Conservation (phyloP, 1,140 invertebrate species). For the Drosophila pseudoobscura region DNA sequence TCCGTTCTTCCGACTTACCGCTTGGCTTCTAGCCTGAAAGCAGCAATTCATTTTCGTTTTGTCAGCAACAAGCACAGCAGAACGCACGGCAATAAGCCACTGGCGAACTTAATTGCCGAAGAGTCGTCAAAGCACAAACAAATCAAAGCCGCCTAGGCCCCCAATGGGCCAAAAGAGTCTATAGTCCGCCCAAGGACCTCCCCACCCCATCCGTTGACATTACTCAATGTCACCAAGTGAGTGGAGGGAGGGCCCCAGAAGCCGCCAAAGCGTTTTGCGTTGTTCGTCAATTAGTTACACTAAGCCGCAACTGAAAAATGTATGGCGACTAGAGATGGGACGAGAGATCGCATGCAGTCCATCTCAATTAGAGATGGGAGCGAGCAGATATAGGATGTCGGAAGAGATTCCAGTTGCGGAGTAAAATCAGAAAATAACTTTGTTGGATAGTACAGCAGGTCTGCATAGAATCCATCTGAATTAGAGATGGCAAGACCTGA, state of each 20-base stretch:
- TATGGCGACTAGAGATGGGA: constrained; percentile 27
- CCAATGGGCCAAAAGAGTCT: constrained; percentile 16
- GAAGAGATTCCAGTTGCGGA: no score
- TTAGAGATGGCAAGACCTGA: no score
- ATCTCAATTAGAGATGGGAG: background rate
- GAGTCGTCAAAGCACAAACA: constrained; percentile 62
- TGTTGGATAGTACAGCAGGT: no score
- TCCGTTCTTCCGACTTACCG: constrained; percentile 8
- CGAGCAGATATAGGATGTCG: no score
- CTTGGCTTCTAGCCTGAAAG: constrained; percentile 47
- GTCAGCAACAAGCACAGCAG: constrained; percentile 32
- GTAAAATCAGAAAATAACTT: no score
- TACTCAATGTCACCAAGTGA: constrained; percentile 69
- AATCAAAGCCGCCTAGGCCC: constrained; percentile 55
- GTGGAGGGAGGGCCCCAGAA: constrained; percentile 28
- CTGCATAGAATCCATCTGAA: no score
- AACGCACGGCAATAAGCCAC: constrained; percentile 4
- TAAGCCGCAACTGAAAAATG: constrained; percentile 43
- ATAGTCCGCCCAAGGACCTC: constrained; percentile 24
- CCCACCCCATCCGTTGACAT: constrained; percentile 40
- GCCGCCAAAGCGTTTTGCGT: constrained; percentile 50
- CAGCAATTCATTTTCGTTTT: constrained; percentile 70
- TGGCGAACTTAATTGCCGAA: constrained; percentile 63
- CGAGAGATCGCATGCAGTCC: constrained; percentile 2
- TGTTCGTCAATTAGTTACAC: constrained; percentile 74